Evolutionary conservation across 2,888 invertebrate genomes (phyloP).

Genomic region (Drosophila testacea): DNA sequence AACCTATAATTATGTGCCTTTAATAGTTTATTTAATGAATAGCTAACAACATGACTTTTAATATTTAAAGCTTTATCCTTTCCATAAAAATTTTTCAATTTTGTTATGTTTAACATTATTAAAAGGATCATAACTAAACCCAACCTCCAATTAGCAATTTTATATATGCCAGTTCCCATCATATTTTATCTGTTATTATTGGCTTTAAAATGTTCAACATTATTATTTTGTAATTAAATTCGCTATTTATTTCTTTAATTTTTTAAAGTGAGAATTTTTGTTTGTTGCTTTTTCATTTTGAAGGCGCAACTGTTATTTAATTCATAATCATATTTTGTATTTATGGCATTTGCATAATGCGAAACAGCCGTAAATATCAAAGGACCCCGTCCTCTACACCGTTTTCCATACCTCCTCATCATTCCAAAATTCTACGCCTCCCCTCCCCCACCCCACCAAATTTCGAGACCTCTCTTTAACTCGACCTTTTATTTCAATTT

Average conservation of each 20-base stretch:
- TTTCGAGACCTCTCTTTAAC: background rate
- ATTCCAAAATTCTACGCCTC: background rate
- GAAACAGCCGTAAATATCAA: conserved; percentile 37
- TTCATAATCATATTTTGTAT: conserved; percentile 31
- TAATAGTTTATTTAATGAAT: too few relatives aligned
- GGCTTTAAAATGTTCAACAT: background rate
- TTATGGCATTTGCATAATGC: conserved; percentile 34
- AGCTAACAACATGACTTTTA: too few relatives aligned
- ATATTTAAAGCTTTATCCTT: too few relatives aligned
- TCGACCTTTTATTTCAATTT: conserved; percentile 42
- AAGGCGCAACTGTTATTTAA: conserved; percentile 13
- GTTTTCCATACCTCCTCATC: too few relatives aligned
- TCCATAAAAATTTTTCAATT: background rate
- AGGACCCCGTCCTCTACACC: background rate
- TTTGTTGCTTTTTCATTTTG: conserved; percentile 4
- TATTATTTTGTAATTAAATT: conserved; percentile 11
- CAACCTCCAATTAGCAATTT: too few relatives aligned
- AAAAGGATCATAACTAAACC: background rate
- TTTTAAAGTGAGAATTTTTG: background rate
- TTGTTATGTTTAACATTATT: background rate
- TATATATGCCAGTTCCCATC: background rate
- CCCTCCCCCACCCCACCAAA: too few relatives aligned
- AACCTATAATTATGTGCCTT: too few relatives aligned
- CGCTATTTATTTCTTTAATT: background rate
- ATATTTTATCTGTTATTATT: background rate